These are phyloP conservation scores for Meloidogyne exigua DNA, from an alignment of 1,140 invertebrate species.

Conservation along the genomic window DNA sequence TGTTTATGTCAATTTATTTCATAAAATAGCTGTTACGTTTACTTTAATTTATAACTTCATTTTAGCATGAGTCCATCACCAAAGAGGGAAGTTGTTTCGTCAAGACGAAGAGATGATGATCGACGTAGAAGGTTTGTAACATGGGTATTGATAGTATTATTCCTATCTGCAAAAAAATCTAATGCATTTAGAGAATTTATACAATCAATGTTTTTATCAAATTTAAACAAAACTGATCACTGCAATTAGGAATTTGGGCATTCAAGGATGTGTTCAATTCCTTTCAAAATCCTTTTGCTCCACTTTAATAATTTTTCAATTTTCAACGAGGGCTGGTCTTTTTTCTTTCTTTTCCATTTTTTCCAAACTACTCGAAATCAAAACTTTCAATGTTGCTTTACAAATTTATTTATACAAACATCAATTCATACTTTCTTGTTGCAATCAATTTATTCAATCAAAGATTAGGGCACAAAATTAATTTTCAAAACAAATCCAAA, in stretches of 20 bases:
- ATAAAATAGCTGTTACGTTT: too few relatives aligned
- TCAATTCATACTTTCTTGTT: neutral
- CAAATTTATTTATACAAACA: slow-evolving; percentile 6
- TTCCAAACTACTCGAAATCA: slow-evolving; percentile 21
- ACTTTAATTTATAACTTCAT: neutral
- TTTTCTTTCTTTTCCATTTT: neutral
- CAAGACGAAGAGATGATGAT: slow-evolving; percentile 14
- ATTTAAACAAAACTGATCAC: neutral
- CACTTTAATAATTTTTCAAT: neutral
- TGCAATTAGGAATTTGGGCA: slow-evolving; percentile 7
- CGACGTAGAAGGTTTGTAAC: slow-evolving; percentile 7
- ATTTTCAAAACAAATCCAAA: slow-evolving; percentile 21
- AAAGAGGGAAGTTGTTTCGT: slow-evolving; percentile 17
- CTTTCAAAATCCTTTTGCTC: slow-evolving; percentile 2
- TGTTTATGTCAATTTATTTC: neutral
- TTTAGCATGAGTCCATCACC: slow-evolving; percentile 19
- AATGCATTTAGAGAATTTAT: slow-evolving; percentile 7
- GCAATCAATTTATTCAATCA: slow-evolving; percentile 3
- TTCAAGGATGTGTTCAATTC: slow-evolving; percentile 3
- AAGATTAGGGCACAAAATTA: neutral
- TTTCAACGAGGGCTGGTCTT: neutral
- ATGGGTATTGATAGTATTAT: neutral
- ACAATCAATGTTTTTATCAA: slow-evolving; percentile 6
- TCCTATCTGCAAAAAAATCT: slow-evolving; percentile 11
- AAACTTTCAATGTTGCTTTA: slow-evolving; percentile 1